Conservation (phyloP, 2,113 vertebrate species). For the Centropristis striata region DNA sequence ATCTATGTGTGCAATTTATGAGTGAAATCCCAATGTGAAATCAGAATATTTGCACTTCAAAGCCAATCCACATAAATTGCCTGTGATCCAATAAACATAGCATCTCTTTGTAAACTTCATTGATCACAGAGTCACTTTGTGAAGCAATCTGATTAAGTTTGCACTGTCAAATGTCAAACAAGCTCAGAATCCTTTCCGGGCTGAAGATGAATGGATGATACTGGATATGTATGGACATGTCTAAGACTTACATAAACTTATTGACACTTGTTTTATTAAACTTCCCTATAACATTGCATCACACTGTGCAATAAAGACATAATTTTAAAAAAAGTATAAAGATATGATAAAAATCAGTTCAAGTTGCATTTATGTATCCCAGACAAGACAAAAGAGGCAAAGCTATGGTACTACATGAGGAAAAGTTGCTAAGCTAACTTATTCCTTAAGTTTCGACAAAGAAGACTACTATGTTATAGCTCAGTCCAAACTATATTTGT, state of each 20-base stretch:
- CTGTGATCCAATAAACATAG: conserved; percentile 6
- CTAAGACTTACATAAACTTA: not conserved
- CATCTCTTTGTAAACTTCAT: not conserved
- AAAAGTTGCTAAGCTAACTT: conserved; percentile 71
- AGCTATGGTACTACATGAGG: conserved; percentile 41
- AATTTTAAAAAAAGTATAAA: not conserved
- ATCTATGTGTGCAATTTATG: conserved; percentile 11
- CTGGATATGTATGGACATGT: conserved; percentile 20
- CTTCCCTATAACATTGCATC: not conserved
- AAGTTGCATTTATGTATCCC: conserved; percentile 13
- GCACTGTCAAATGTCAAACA: conserved; percentile 10
- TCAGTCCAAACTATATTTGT: not conserved
- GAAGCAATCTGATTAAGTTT: conserved; percentile 17
- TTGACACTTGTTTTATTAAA: not conserved
- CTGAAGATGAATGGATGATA: conserved; percentile 1
- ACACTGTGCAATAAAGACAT: not conserved
- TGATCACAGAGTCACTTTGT: not conserved
- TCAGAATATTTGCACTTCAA: conserved; percentile 29
- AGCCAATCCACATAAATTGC: conserved; percentile 24
- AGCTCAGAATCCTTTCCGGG: not conserved
- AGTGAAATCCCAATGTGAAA: conserved; percentile 23
- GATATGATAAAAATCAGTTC: not conserved
- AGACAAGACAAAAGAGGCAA: conserved; percentile 40
- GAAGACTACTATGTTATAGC: not conserved
- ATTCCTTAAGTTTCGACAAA: not conserved